Evolutionary conservation across 1,140 invertebrate species (phyloP), one percentile per base, ranked within the genome.

Genomic region (Aricia agestis): DNA sequence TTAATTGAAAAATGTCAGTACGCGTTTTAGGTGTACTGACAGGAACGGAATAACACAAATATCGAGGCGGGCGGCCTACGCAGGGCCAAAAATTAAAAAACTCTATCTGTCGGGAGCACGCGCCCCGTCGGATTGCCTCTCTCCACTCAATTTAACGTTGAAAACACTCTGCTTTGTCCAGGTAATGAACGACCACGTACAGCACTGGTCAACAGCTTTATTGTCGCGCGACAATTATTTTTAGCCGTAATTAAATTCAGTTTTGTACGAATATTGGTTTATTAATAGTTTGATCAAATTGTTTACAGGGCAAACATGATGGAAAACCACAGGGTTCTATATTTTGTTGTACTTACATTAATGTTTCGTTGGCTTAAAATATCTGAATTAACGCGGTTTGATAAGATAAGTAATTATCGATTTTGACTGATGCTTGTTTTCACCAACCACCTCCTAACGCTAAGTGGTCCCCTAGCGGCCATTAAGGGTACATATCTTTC

Each of bases 61-160:
- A 69, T 36, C 17, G 19, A 25, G 31, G 7, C n/a, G 57, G 19
- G 31, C 59, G 59, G 17, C 18, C 18, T 63, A 70, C 58, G 70
- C 66, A 71, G 70, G 45, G 59, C 70, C 75, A 76, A 78, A 78
- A 78, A 78, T 76, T 78, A 77, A 78, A 76, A 75, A 78, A 73
- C 72, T 72, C 72, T 59, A 75, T 77, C 74, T 75, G 78, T 79
- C 78, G 72, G 69, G 58, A 71, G 74, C 78, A 79, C 74, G 75
- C 73, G 72, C 69, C 72, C 77, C 76, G 79, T 78, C 77, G 74
- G 81, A 90, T 89, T 90, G 85, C 86, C 86, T 87, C 85, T 86
- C 85, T 83, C 81, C 88, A 87, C 84, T 85, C 88, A 88, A 90
- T 90, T 90, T 85, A 87, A 89, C 86, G 81, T 84, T 78, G 78